phyloP scores from a whole-genome alignment of 2,888 invertebrate species.

The Nomada ferruginata region DNA sequence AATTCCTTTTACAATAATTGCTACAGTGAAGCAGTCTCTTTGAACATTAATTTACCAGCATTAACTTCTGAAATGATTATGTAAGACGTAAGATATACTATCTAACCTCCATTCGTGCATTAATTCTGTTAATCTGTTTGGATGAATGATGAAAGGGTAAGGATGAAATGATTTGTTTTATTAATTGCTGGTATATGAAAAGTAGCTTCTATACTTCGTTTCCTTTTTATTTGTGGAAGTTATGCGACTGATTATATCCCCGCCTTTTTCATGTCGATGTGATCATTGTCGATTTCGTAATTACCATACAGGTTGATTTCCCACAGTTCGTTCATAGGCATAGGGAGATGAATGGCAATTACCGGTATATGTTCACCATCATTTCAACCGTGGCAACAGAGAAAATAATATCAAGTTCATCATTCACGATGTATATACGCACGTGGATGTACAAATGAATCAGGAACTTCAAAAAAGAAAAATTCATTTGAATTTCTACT shows the following conservation, averaged over 20 bases:
- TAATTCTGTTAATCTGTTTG: too few relatives aligned
- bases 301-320: background rate
- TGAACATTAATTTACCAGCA: too few relatives aligned
- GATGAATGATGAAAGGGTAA: too few relatives aligned
- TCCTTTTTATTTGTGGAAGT: background rate
- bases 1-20: too few relatives aligned
- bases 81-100: too few relatives aligned
- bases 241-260: background rate
- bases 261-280: constrained; percentile 11
- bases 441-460: background rate
- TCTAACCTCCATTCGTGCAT: too few relatives aligned
- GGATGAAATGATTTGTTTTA: too few relatives aligned
- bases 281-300: constrained; percentile 13
- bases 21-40: too few relatives aligned
- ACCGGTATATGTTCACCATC: background rate
- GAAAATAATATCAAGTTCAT: background rate
- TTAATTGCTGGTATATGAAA: too few relatives aligned
- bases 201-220: background rate
- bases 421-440: background rate
- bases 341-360: constrained; percentile 15
- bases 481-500: too few relatives aligned
- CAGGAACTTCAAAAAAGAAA: too few relatives aligned
- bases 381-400: background rate
- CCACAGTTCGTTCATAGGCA: background rate
- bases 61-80: too few relatives aligned